Conservation (phyloP, 2,113 vertebrate genomes). For the Felis chaus region DNA sequence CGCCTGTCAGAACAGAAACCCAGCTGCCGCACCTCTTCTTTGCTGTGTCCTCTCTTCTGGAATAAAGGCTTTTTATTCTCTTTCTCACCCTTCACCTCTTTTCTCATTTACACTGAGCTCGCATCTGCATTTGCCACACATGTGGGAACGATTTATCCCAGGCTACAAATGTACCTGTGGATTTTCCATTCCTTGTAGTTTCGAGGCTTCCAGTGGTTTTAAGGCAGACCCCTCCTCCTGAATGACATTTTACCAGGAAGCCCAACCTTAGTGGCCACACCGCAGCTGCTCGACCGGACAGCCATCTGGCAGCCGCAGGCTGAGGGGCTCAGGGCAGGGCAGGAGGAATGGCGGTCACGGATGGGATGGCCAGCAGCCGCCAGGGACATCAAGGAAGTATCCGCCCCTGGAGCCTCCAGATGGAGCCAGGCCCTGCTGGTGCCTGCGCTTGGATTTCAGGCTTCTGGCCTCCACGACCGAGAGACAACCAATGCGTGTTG, state of each 20-base stretch:
- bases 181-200: neutral
- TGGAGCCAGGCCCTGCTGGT: neutral
- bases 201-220: neutral
- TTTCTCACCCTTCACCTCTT: neutral
- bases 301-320: neutral
- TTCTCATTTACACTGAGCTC: neutral
- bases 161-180: neutral
- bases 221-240: neutral
- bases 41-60: neutral
- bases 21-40: neutral
- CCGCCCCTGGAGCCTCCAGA: neutral
- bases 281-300: neutral
- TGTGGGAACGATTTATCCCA: neutral
- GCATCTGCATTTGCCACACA: neutral
- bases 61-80: neutral
- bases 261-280: neutral
- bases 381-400: neutral
- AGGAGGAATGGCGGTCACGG: fast-evolving
- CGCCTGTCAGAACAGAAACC: fast-evolving
- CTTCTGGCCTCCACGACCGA: neutral
- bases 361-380: fast-evolving
- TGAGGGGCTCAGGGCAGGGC: neutral
- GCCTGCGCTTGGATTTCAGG: neutral
- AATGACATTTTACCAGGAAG: neutral
- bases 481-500: too few species aligned